These are phyloP conservation scores for Chorisops tibialis DNA, from an alignment of 2,888 invertebrate genomes.

Conservation along the genomic window DNA sequence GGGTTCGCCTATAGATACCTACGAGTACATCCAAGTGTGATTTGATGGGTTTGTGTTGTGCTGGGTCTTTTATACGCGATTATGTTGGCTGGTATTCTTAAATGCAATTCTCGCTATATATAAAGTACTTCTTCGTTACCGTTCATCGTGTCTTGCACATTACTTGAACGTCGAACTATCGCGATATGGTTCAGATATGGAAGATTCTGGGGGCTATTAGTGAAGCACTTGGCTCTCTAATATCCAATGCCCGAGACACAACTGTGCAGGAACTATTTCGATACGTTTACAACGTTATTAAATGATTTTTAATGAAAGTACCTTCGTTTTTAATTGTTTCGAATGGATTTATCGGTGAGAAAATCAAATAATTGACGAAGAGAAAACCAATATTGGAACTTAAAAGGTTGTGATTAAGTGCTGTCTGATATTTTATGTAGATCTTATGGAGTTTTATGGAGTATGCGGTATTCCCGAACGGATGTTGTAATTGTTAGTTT, in stretches of 20 bases:
- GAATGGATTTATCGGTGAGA: slow-evolving; percentile 32
- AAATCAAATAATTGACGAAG: slow-evolving; percentile 30
- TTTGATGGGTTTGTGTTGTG: background rate
- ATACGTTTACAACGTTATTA: slow-evolving; percentile 31
- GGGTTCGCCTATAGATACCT: no score
- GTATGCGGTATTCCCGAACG: no score
- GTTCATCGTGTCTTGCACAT: slow-evolving; percentile 22
- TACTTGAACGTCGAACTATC: slow-evolving; percentile 6
- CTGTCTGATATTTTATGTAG: no score
- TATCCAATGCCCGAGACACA: background rate
- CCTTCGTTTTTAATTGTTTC: slow-evolving; percentile 31
- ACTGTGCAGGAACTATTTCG: background rate
- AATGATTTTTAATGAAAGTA: slow-evolving; percentile 33
- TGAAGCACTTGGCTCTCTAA: background rate
- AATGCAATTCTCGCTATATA: background rate
- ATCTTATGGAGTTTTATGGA: no score
- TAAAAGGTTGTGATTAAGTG: background rate
- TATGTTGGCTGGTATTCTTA: background rate
- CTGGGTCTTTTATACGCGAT: background rate
- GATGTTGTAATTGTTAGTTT: no score
- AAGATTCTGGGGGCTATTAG: slow-evolving; percentile 1
- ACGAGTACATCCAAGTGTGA: no score
- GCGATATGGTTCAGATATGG: slow-evolving; percentile 6
- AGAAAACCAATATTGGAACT: slow-evolving; percentile 28
- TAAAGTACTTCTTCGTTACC: slow-evolving; percentile 12